phyloP scores from a whole-genome alignment of 2,888 invertebrate genomes.

The Dynastes grantii region DNA sequence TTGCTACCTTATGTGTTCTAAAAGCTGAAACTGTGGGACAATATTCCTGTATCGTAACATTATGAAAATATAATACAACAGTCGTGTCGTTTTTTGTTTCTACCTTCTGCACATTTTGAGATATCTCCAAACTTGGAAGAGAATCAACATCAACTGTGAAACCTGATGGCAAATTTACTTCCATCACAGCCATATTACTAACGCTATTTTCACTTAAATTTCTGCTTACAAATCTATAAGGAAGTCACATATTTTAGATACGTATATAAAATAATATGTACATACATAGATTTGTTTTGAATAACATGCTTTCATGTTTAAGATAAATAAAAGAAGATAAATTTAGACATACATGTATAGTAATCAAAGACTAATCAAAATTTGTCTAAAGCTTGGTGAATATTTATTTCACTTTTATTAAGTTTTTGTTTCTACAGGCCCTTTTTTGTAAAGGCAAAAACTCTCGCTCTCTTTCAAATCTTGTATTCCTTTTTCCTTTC shows the following conservation, averaged over 20 bases:
- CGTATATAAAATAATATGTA: no score
- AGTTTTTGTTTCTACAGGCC: no score
- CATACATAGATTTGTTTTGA: no score
- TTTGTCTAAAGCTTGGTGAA: no score
- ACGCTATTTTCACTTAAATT: conserved; percentile 77
- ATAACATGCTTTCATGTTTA: no score
- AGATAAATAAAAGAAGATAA: no score
- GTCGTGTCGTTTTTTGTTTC: conserved; percentile 80
- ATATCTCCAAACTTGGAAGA: conserved; percentile 76
- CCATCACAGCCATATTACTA: conserved; percentile 93
- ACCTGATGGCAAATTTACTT: conserved; percentile 92
- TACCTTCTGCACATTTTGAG: conserved; percentile 77
- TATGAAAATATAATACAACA: conserved; percentile 83
- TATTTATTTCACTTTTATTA: no score
- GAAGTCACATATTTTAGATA: conserved; percentile 8
- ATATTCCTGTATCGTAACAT: conserved; percentile 76
- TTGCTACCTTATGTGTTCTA: conserved; percentile 87
- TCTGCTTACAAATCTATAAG: conserved; percentile 76
- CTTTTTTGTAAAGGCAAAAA: no score
- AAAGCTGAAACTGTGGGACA: conserved; percentile 90
- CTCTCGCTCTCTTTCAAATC: no score
- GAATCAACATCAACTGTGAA: conserved; percentile 87
- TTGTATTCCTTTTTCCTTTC: no score
- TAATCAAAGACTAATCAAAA: no score
- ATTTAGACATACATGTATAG: no score